A percentile compares a stretch with the other conserved stretches of the same genome.
Conservation (phyloP, 2,113 vertebrate species). For the Gavialis gangeticus region DNA sequence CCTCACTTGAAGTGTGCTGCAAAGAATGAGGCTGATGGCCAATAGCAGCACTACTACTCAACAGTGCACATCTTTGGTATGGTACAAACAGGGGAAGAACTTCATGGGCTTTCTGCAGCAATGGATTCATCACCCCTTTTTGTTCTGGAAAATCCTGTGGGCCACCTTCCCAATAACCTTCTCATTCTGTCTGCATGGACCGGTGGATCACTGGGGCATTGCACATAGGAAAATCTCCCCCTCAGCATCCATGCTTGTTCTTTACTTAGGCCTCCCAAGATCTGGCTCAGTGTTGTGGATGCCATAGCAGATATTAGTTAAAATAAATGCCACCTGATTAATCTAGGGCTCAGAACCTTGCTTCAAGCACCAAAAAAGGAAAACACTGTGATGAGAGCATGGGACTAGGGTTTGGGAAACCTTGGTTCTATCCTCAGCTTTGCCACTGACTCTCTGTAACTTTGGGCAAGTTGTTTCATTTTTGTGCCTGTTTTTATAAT, state of each 20-base stretch:
- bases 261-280: neutral
- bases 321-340: neutral
- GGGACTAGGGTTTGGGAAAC: neutral
- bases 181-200: neutral
- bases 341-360: neutral
- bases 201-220: neutral
- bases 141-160: neutral
- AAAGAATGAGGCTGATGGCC: too few relatives aligned
- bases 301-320: neutral
- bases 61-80: neutral
- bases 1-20: too few relatives aligned
- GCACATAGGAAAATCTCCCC: neutral
- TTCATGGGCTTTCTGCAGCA: neutral
- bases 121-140: neutral
- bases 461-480: neutral
- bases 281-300: constrained; percentile 10
- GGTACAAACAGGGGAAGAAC: neutral
- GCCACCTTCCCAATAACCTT: neutral
- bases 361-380: neutral
- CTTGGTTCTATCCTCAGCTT: neutral
- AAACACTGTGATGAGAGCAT: neutral
- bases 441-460: neutral
- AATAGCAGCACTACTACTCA: neutral
- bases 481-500: neutral
- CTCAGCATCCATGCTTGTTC: neutral